Evolutionary conservation across 2,888 invertebrate genomes (phyloP), one percentile per base, ranked within the genome.

Genomic region (Epistrophella euchroma): DNA sequence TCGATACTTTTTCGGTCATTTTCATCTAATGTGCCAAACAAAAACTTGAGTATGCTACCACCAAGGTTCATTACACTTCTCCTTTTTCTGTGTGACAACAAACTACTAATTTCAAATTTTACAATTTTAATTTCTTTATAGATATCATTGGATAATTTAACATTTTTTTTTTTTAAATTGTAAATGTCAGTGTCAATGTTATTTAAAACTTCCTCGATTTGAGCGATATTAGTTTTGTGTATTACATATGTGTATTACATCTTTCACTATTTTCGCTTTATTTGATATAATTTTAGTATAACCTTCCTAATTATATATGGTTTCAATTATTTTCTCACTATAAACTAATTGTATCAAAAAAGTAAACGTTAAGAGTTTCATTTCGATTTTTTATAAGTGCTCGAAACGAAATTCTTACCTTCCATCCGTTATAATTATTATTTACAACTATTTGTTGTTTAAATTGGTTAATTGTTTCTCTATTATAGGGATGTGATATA

Each of bases 41-140:
- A 25, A 52, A 52, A 25, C 15, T 52, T 25, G 9, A 52, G 52
- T 5, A 52, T 15, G 15, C 17, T 52, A 52, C 22, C 52, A 52
- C 52, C 52, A 52, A 52, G 52, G 25, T 52, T 52, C 6, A 52
- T 52, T 52, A 52, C 25, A 15, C 47, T 52, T 52, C 25, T 52
- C 15, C 52, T 25, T 1, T 52, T 25, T 52, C 52, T 52, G 5
- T 25, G 52, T 17, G 3, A 4, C 10, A 19, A 11, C 10, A 47
- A 47, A 10, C 47, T 19, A 47, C 47, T 47, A 19, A 19, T n/a
- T n/a, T n/a, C n/a, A n/a, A n/a, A n/a, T n/a, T n/a, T n/a, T n/a
- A n/a, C n/a, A n/a, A n/a, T n/a, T n/a, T n/a, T n/a, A n/a, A n/a
- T n/a, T n/a, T n/a, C n/a, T n/a, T n/a, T n/a, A n/a, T n/a, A n/a